These are phyloP conservation scores for Drosophila lini DNA, from an alignment of 1,140 invertebrate species.

Conservation along the genomic window DNA sequence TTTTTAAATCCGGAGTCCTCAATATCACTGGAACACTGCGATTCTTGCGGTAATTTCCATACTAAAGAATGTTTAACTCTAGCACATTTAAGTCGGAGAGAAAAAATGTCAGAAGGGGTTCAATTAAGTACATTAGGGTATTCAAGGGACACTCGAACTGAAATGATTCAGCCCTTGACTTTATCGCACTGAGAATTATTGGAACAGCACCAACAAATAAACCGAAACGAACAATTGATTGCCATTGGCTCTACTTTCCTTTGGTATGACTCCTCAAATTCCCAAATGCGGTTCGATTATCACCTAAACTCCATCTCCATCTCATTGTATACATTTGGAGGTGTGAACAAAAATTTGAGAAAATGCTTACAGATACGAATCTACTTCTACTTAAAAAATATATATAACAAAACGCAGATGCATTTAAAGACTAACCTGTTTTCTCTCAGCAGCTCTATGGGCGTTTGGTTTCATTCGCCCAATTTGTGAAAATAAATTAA, in stretches of 20 bases:
- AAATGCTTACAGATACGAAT: not conserved
- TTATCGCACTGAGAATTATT: not conserved
- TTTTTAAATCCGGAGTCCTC: too few relatives aligned
- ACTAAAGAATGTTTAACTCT: too few relatives aligned
- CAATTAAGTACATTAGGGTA: too few relatives aligned
- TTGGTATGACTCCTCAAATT: conserved; percentile 12
- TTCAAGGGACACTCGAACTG: not conserved
- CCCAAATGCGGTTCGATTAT: not conserved
- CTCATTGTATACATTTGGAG: not conserved
- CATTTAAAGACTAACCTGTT: not conserved
- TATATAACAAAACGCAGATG: not conserved
- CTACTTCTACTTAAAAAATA: not conserved
- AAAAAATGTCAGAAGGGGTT: too few relatives aligned
- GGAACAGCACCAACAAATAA: not conserved
- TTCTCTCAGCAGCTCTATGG: not conserved
- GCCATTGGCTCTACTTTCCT: not conserved
- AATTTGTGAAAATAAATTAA: not conserved
- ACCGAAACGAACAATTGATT: not conserved
- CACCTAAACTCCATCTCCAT: not conserved
- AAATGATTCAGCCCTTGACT: not conserved
- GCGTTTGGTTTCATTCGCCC: not conserved
- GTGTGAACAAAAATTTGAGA: conserved; percentile 3
- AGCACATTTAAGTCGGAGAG: too few relatives aligned
- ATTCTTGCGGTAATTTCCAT: too few relatives aligned
- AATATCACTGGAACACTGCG: too few relatives aligned